These are phyloP conservation scores for Xestoiulus laeticollis DNA, from an alignment of 2,888 invertebrate species.

Conservation along the genomic window DNA sequence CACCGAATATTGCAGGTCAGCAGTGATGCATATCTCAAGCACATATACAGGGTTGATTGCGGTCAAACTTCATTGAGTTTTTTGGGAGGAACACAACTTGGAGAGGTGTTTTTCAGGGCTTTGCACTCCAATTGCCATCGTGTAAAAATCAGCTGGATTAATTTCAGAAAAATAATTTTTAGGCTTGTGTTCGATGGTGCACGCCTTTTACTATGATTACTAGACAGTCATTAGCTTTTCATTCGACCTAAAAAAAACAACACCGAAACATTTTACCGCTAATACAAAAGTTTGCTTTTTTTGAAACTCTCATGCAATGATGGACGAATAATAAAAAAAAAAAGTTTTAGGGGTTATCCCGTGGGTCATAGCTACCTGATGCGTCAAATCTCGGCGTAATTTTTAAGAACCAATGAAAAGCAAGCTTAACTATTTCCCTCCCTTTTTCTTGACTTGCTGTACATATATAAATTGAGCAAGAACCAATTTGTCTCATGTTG, in stretches of 20 bases:
- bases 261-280: not conserved
- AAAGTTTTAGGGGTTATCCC: constrained; percentile 11
- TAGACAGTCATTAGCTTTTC: constrained; percentile 39
- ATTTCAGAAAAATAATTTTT: not conserved
- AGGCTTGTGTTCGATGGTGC: not conserved
- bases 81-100: constrained; percentile 20
- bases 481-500: not conserved
- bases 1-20: constrained; percentile 12
- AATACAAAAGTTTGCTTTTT: not conserved
- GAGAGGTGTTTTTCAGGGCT: constrained; percentile 30
- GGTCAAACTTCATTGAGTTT: constrained; percentile 46
- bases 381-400: not conserved
- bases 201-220: constrained; percentile 15
- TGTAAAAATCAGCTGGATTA: not conserved
- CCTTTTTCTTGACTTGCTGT: not conserved
- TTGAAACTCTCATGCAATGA: constrained; percentile 13
- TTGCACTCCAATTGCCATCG: constrained; percentile 45
- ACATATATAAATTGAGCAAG: constrained; percentile 35
- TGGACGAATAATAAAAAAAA: not conserved
- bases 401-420: not conserved
- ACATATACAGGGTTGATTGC: constrained; percentile 44
- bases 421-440: not conserved
- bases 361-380: constrained; percentile 15
- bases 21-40: constrained; percentile 35
- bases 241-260: constrained; percentile 40